These are phyloP conservation scores for Linnaemya vulpina DNA, from an alignment of 2,888 invertebrate genomes.

Conservation along the genomic window DNA sequence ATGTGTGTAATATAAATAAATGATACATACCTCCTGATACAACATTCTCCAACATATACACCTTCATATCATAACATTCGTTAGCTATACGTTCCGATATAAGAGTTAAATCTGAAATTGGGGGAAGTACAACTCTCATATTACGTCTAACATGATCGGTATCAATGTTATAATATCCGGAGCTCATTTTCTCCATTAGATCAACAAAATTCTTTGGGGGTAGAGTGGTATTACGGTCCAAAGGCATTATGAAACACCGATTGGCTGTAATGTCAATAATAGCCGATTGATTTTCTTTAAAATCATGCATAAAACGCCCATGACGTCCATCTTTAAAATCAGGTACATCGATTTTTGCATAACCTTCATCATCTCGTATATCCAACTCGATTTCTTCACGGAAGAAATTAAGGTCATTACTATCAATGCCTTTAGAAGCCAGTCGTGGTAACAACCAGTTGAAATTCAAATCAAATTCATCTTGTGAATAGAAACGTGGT, in stretches of 20 bases:
- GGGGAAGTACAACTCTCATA: conserved; percentile 89
- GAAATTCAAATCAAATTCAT: conserved; percentile 79
- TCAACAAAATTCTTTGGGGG: conserved; percentile 92
- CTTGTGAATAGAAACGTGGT: conserved; percentile 79
- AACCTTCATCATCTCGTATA: conserved; percentile 86
- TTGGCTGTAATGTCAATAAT: conserved; percentile 90
- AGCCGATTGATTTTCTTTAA: conserved; percentile 89
- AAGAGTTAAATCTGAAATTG: conserved; percentile 86
- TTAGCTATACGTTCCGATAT: conserved; percentile 88
- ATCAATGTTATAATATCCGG: conserved; percentile 91
- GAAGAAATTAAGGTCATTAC: conserved; percentile 84
- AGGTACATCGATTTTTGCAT: conserved; percentile 94
- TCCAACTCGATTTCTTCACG: conserved; percentile 93
- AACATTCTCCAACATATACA: conserved; percentile 89
- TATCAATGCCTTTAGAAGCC: conserved; percentile 63
- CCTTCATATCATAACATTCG: conserved; percentile 88
- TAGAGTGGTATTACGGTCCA: conserved; percentile 90
- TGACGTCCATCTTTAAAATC: conserved; percentile 91
- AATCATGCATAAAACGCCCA: conserved; percentile 96
- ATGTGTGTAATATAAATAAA: background rate
- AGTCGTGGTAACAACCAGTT: conserved; percentile 76
- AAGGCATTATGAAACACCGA: conserved; percentile 95
- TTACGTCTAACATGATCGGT: conserved; percentile 89
- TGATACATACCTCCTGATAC: conserved; percentile 85
- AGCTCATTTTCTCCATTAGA: conserved; percentile 90